Percentiles rank a stretch among this genome's conserved stretches.
phyloP scores from a whole-genome alignment of 1,140 invertebrate genomes.

The Triops cancriformis region DNA sequence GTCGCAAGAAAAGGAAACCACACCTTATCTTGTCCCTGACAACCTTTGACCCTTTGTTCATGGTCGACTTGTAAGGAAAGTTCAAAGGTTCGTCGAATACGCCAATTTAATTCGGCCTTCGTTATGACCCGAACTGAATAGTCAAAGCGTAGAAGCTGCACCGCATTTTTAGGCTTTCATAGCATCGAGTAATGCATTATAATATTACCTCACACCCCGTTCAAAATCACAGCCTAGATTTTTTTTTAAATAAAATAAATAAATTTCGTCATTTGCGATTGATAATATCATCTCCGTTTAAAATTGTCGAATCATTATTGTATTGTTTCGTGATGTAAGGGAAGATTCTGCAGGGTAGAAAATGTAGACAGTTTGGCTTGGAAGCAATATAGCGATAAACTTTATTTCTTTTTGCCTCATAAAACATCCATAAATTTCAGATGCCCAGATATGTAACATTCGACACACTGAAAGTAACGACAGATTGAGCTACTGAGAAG shows the following conservation, averaged over 20 bases:
- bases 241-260: too few relatives aligned
- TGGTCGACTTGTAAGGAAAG: background rate
- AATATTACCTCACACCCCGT: too few relatives aligned
- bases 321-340: too few relatives aligned
- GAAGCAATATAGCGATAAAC: background rate
- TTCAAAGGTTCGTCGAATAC: background rate
- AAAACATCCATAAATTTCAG: background rate
- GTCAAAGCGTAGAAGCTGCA: too few relatives aligned
- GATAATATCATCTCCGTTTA: too few relatives aligned
- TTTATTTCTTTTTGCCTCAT: background rate
- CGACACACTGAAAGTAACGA: background rate
- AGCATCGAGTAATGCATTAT: too few relatives aligned
- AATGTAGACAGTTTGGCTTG: background rate
- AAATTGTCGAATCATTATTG: too few relatives aligned
- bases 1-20: background rate
- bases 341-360: background rate
- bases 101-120: background rate
- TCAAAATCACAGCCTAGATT: too few relatives aligned
- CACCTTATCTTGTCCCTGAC: background rate
- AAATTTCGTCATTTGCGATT: too few relatives aligned
- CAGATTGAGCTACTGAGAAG: background rate
- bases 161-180: too few relatives aligned
- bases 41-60: background rate
- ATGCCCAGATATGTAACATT: background rate
- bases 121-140: too few relatives aligned